Evolutionary conservation across 2,797 vertebrate species (phyloP), one percentile per base, ranked within the genome.

Genomic region (Anguilla obscura): DNA sequence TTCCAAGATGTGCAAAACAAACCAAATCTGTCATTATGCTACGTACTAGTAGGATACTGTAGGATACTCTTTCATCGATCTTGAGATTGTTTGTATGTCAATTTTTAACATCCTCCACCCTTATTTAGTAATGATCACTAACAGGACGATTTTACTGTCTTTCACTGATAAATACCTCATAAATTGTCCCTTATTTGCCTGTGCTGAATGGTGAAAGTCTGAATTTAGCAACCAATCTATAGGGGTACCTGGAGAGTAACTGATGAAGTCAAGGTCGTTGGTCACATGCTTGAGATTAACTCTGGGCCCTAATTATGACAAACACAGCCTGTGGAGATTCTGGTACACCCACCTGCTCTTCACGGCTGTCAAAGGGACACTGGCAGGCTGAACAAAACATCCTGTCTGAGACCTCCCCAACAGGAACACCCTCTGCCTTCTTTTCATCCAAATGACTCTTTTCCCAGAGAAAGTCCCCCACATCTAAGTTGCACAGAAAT

Each of bases 301-400:
- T 69, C 2, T 21, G 60, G 14, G 60, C 0, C 60, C 60, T 63
- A 27, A 69, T 69, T n/a, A 69, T 69, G 24, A 69, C 18, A 69
- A 1, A 52, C 45, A 10, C n/a, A 18, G 30, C n/a, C n/a, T 1
- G 24, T 27, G n/a, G 27, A 16, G 14, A 7, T 0, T 92, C 33
- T 66, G 24, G 27, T n/a, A 3, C 79, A 93, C 94, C 94, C 91
- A 97, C 97, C 96, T 99, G 99, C 87, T 99, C 98, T 87, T 98
- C 97, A 0, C 98, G 96, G 91, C 92, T 96, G 58, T 93, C 86
- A 30, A 99, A 99, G 45, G 88, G 45, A 85, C 95, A 97, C 66
- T 94, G 94, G 21, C 99, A 99, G 58, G 98, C 92, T 0, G 93
- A 97, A 91, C 98, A 99, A 86, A 94, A 92, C 96, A 97, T 96